Evolutionary conservation across 1,140 invertebrate species (phyloP).

Genomic region (Bemisia tabaci): DNA sequence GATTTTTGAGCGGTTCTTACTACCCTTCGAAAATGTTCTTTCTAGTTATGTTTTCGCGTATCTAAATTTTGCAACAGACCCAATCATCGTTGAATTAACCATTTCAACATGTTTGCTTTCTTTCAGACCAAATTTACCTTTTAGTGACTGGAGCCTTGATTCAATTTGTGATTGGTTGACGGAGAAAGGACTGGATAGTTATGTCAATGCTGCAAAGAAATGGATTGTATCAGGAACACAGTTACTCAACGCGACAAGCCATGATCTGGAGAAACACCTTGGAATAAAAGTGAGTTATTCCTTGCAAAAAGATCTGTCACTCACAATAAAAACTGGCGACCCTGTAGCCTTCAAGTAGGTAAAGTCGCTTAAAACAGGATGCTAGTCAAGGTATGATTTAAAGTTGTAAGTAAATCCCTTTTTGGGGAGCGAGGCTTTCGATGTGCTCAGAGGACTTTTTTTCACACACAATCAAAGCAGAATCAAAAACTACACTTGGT

Average conservation of each 20-base stretch:
- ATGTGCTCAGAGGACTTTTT: too few relatives aligned
- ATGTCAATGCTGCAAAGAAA: conserved; percentile 57
- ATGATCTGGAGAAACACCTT: conserved; percentile 83
- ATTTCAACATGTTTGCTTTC: too few relatives aligned
- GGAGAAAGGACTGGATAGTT: conserved; percentile 71
- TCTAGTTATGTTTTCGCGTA: too few relatives aligned
- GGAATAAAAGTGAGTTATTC: conserved; percentile 50
- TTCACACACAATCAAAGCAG: too few relatives aligned
- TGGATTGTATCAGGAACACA: conserved; percentile 73
- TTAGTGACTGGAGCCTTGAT: conserved; percentile 66
- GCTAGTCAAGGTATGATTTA: neutral
- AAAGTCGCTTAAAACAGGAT: conserved; percentile 4
- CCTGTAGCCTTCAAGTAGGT: too few relatives aligned
- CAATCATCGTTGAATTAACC: too few relatives aligned
- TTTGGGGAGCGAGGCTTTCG: neutral
- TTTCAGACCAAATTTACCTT: conserved; percentile 40
- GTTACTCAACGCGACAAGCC: conserved; percentile 57
- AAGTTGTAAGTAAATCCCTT: neutral
- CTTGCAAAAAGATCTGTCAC: too few relatives aligned
- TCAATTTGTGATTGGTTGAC: conserved; percentile 78
- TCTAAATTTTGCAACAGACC: too few relatives aligned
- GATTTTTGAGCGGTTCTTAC: too few relatives aligned
- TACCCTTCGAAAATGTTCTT: too few relatives aligned
- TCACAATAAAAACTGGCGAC: too few relatives aligned
- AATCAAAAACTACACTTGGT: too few relatives aligned